Evolutionary conservation across 2,113 vertebrate genomes (phyloP), one percentile per base, ranked within the genome.

Genomic region (Aspiorhynchus laticeps): DNA sequence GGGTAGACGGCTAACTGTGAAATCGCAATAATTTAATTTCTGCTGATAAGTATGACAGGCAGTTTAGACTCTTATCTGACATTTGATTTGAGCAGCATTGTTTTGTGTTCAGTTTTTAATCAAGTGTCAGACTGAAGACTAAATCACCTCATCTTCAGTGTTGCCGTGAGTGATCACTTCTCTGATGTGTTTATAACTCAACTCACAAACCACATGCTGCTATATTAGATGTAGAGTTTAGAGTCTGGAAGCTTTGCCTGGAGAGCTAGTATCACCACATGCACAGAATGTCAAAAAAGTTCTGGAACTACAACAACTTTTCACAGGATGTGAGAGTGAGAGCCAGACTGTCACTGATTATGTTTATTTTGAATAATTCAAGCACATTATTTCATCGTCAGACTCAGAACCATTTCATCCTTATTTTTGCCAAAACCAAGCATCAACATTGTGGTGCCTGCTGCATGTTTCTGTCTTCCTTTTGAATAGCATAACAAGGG

Each of bases 111-210:
- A n/a, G 33, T 41, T 61, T 41, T 61, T 61, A 80, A 80, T 38
- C 24, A 61, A 80, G n/a, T 26, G 73, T 41, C 36, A 24, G 19
- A 24, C 46, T 28, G 7, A 17, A 56, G 51, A 79, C 48, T 53
- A 51, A 53, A 31, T 31, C 19, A 33, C 28, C 17, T 59, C 53
- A 80, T 59, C 53, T n/a, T 61, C 21, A 80, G 78, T 46, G 41
- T 5, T 80, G 21, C 76, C 26, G 5, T 53, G 75, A 77, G n/a
- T 17, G 26, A 78, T 41, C 69, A 12, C 69, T 73, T 53, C 48
- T 78, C 31, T 61, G 19, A 80, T 63, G 79, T 63, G 79, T 80
- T 80, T 61, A 38, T 80, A 33, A 28, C 43, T 51, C 48, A 33
- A 28, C 43, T 51, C 48, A 11, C 5, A 36, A 77, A 77, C 26